Base-by-base conservation (phyloP, 2,797 vertebrate species). In the Neopelma chrysocephalum region DNA sequence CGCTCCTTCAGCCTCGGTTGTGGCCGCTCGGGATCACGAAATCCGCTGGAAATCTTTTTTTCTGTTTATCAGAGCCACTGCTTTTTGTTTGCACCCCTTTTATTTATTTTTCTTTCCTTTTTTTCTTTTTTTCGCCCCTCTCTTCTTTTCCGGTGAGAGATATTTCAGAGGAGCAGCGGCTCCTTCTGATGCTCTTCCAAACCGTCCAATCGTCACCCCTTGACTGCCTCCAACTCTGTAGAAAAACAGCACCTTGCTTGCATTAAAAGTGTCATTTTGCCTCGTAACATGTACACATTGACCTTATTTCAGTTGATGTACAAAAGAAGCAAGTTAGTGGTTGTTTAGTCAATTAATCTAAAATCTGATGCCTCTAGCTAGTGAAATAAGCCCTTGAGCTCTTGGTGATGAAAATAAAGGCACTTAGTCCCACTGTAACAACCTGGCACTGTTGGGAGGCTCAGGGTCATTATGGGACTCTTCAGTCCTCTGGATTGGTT, bases 271-370 rank as follows among this genome's bases (percentile, higher is more conserved):
- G 15, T 18, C 0, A 0, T 23, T 71, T 77, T n/a, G 27, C 32
- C 12, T n/a, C 3, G 0, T 57, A 11, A 80, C 1, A 0, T 23
- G 17, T 32, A 17, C 5, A 1, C 3, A 0, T n/a, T 68, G 38
- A 64, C 43, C 8, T 75, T 50, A 19, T 19, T 71, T 83, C 43
- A 56, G 1, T 1, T 76, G 34, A 48, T 4, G 1, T 66, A 14
- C 27, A 36, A 75, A 87, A 45, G n/a, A 60, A 86, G 7, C 12
- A 51, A 51, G 32, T 56, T 21, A 47, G 18, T 43, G 23, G 3
- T 42, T 51, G 26, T 86, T 90, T 21, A 29, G 53, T 54, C 18
- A 42, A 5, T 76, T 42, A 31, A 31, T 69, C 54, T 72, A 22
- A 69, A 76, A 43, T 54, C 2, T 32, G 12, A 19, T 58, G 12